Evolutionary conservation across 2,888 invertebrate genomes (phyloP).

Genomic region (Eristalis pertinax): DNA sequence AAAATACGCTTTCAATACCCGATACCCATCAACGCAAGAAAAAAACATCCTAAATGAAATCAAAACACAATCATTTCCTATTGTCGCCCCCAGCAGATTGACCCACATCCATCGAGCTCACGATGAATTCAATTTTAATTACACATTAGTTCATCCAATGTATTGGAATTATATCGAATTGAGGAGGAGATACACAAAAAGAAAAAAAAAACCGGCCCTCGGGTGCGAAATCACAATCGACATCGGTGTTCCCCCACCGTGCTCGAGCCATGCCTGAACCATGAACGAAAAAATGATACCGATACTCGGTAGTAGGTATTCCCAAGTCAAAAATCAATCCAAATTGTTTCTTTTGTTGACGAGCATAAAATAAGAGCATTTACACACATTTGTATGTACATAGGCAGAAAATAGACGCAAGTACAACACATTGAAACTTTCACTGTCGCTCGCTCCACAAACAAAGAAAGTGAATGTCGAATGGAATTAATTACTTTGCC

Average conservation of each 20-base stretch:
- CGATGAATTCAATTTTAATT: constrained; percentile 48
- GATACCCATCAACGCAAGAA: not conserved
- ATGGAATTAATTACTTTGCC: constrained; percentile 34
- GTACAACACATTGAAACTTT: constrained; percentile 43
- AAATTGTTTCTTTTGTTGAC: not conserved
- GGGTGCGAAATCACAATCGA: constrained; percentile 22
- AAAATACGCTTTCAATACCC: not conserved
- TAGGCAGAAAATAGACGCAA: not conserved
- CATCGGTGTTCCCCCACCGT: not conserved
- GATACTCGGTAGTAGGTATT: not conserved
- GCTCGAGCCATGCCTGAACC: not conserved
- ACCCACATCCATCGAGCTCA: constrained; percentile 29
- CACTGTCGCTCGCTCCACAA: constrained; percentile 32
- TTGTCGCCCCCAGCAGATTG: constrained; percentile 14
- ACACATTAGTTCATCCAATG: constrained; percentile 9
- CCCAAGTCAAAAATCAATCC: not conserved
- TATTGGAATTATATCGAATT: constrained; percentile 6
- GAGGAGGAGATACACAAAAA: not conserved
- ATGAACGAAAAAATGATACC: not conserved
- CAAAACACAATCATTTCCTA: constrained; percentile 19
- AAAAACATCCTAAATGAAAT: constrained; percentile 12
- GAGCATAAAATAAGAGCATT: not conserved
- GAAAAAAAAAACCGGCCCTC: constrained; percentile 13
- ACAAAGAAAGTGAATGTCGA: constrained; percentile 14
- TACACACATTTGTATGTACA: not conserved